These are phyloP conservation scores for Aleiodes leptofemur DNA, from an alignment of 2,888 invertebrate species.

Conservation along the genomic window DNA sequence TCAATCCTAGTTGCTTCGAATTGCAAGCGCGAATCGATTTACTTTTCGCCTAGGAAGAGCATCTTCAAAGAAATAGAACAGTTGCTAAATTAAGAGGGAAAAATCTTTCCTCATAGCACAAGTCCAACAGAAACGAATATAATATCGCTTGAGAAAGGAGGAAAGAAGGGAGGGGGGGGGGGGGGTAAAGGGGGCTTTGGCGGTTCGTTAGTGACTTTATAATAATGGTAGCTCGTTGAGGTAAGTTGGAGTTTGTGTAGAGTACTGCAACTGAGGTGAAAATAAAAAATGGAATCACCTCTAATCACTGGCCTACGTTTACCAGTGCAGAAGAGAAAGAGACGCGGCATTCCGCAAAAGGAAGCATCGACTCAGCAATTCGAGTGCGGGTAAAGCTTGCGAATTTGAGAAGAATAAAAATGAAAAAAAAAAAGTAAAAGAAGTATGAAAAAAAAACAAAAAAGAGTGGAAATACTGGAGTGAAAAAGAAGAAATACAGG, in stretches of 20 bases:
- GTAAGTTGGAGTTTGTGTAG: conserved; percentile 37
- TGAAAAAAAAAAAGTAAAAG: neutral
- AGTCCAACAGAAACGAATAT: neutral
- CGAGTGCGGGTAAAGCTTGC: conserved; percentile 39
- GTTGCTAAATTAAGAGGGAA: neutral
- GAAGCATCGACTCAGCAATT: conserved; percentile 58
- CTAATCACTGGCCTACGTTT: conserved; percentile 64
- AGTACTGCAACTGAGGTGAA: conserved; percentile 55
- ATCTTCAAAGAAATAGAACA: neutral
- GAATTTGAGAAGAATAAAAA: conserved; percentile 24
- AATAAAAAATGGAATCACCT: conserved; percentile 65
- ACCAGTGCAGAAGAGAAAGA: conserved; percentile 39
- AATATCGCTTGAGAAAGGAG: conserved; percentile 18
- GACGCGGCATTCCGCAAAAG: conserved; percentile 51
- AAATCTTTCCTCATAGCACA: neutral
- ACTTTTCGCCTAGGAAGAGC: conserved; percentile 41
- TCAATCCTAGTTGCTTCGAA: conserved; percentile 57
- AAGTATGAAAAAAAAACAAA: neutral
- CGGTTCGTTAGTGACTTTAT: conserved; percentile 71
- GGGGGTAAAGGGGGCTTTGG: neutral
- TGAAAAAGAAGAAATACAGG: conserved; percentile 12
- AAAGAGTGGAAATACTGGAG: conserved; percentile 32
- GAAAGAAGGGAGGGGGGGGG: neutral
- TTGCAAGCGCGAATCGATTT: conserved; percentile 63
- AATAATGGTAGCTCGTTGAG: conserved; percentile 64